Percentiles rank a stretch among this genome's conserved stretches.
phyloP scores from a whole-genome alignment of 2,113 vertebrate genomes.

The Petroica traversi region DNA sequence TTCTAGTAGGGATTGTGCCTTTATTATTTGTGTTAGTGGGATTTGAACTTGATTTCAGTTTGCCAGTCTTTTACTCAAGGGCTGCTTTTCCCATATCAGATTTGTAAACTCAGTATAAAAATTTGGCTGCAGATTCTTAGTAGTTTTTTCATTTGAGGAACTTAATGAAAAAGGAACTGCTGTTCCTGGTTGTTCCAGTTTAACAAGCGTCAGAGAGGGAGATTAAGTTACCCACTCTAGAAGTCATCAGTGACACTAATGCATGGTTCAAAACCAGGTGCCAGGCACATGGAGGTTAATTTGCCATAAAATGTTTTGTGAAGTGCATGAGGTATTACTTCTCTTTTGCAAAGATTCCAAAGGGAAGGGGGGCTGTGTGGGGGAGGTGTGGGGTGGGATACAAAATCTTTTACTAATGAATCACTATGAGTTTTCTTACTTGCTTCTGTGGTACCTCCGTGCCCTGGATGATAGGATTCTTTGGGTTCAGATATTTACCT shows the following conservation, averaged over 20 bases:
- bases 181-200: neutral
- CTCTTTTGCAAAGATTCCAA: neutral
- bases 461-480: neutral
- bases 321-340: fast-evolving
- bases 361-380: too few relatives aligned
- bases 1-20: neutral
- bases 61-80: neutral
- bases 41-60: neutral
- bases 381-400: fast-evolving
- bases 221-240: neutral
- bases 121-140: neutral
- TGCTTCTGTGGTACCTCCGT: neutral
- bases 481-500: neutral
- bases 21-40: neutral
- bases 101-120: neutral
- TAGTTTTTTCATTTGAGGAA: neutral
- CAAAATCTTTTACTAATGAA: neutral
- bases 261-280: neutral
- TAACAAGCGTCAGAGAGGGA: neutral
- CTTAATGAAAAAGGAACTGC: neutral
- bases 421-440: too few relatives aligned
- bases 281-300: neutral
- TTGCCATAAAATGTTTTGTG: neutral
- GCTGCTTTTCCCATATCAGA: neutral
- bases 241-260: neutral